A percentile compares a stretch with the other conserved stretches of the same genome.
Conservation (phyloP, 2,113 vertebrate species). For the Myocastor coypus region DNA sequence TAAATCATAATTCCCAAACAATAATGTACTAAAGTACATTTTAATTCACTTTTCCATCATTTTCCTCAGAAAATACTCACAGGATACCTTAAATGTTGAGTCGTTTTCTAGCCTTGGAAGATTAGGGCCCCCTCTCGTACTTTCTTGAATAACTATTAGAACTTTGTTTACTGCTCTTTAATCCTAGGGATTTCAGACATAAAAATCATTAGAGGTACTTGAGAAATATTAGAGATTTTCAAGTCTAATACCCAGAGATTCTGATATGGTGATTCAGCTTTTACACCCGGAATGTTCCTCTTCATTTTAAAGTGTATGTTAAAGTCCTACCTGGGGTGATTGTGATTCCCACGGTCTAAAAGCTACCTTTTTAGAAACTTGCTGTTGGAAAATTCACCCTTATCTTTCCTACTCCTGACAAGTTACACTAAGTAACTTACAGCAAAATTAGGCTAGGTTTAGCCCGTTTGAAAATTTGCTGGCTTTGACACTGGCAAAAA, state of each 20-base stretch:
- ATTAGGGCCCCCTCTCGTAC: not conserved
- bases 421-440: not conserved
- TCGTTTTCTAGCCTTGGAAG: not conserved
- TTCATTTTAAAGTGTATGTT: not conserved
- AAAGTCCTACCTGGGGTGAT: not conserved
- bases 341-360: not conserved
- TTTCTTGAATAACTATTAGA: not conserved
- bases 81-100: not conserved
- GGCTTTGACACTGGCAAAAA: not conserved
- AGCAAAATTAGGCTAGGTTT: slow-evolving; percentile 8
- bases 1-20: not conserved
- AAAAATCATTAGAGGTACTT: not conserved
- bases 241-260: not conserved
- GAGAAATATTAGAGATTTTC: not conserved
- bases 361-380: not conserved
- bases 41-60: slow-evolving; percentile 42
- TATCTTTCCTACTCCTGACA: not conserved
- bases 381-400: slow-evolving; percentile 19
- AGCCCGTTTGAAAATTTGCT: not conserved
- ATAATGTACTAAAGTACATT: slow-evolving; percentile 6
- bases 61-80: not conserved
- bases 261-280: not conserved
- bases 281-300: not conserved
- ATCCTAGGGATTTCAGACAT: not conserved
- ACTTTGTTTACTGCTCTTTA: not conserved